Percentiles rank a stretch among this genome's conserved stretches.
phyloP scores from a whole-genome alignment of 2,888 invertebrate species.

The Melieria crassipennis region DNA sequence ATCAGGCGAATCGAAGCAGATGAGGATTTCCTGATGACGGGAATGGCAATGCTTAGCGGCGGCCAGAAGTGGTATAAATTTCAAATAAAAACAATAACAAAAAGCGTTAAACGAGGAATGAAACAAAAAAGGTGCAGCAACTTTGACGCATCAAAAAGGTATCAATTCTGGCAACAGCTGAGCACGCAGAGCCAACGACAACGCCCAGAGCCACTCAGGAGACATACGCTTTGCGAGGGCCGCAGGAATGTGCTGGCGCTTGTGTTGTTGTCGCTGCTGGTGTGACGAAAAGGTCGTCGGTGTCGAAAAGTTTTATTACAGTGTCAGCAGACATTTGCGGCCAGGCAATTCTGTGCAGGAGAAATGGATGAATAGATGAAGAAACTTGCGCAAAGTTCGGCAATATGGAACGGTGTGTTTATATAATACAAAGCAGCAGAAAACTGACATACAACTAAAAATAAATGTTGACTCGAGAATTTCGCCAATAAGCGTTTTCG shows the following conservation, averaged over 20 bases:
- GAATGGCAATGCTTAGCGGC: background rate
- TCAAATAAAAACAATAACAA: background rate
- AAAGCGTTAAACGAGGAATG: background rate
- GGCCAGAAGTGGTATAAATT: constrained; percentile 2
- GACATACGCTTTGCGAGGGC: too few species aligned
- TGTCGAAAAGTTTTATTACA: constrained; percentile 13
- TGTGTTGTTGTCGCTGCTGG: background rate
- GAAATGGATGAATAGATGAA: too few species aligned
- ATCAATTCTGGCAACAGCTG: constrained; percentile 4
- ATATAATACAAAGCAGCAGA: too few species aligned
- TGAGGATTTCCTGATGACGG: background rate
- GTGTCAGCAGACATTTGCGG: background rate
- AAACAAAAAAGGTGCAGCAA: constrained; percentile 2
- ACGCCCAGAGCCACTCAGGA: background rate
- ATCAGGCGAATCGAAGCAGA: background rate
- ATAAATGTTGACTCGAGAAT: too few species aligned
- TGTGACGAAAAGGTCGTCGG: constrained; percentile 6
- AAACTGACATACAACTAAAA: too few species aligned
- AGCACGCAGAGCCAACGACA: background rate
- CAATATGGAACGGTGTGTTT: too few species aligned
- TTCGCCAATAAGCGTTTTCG: too few species aligned
- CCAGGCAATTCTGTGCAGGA: too few species aligned
- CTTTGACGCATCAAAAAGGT: background rate
- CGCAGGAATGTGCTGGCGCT: background rate
- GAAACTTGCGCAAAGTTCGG: too few species aligned